phyloP scores from a whole-genome alignment of 2,888 invertebrate genomes.

The Dolomedes plantarius region DNA sequence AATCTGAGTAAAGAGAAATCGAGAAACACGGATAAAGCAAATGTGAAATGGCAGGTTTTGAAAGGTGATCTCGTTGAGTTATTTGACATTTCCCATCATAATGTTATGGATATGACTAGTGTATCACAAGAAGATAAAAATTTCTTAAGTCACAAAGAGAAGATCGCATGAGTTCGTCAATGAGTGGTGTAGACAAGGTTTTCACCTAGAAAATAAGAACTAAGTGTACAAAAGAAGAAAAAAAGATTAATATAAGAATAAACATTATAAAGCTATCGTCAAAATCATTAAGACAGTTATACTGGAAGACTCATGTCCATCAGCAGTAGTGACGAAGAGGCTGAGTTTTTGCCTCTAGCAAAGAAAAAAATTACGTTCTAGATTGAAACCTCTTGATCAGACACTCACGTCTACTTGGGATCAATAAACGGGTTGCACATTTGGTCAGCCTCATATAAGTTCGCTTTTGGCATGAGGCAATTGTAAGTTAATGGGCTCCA shows the following conservation, averaged over 20 bases:
- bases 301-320: no score
- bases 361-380: neutral
- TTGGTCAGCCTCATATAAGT: no score
- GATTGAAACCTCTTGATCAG: constrained; percentile 15
- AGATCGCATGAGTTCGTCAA: neutral
- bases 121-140: neutral
- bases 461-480: no score
- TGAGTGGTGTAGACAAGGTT: no score
- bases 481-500: no score
- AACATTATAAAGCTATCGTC: no score
- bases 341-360: neutral
- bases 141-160: neutral
- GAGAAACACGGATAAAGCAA: no score
- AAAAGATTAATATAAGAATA: neutral
- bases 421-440: no score
- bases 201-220: neutral
- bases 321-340: no score
- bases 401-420: neutral
- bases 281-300: no score
- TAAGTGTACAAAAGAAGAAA: neutral
- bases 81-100: neutral
- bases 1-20: neutral
- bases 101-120: neutral
- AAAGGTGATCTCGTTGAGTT: neutral
- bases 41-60: neutral